Conservation (phyloP, 2,113 vertebrate species). For the Platysternon megacephalum region DNA sequence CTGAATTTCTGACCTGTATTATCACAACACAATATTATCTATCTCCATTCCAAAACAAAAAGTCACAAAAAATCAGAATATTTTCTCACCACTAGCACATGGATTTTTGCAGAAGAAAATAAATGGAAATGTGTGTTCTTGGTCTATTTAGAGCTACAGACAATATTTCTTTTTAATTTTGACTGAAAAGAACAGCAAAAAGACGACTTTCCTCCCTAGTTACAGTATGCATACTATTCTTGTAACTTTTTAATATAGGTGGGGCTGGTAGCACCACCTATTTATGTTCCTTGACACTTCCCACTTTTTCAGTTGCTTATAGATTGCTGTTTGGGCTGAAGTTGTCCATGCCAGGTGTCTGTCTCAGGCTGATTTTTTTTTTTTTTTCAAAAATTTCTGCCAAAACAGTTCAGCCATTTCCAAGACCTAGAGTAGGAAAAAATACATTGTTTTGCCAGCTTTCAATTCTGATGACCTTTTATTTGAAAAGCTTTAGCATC, state of each 20-base stretch:
- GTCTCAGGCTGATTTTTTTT: not conserved
- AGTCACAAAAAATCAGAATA: not conserved
- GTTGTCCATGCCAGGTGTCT: not conserved
- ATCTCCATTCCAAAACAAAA: fast-evolving
- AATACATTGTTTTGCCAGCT: not conserved
- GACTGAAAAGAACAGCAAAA: not conserved
- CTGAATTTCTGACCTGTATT: not conserved
- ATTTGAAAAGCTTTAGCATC: not conserved
- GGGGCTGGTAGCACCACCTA: not conserved
- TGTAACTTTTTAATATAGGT: not conserved
- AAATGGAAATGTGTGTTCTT: not conserved
- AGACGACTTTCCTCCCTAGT: not conserved
- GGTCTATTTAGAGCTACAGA: not conserved
- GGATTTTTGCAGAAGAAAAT: not conserved
- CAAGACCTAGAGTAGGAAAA: not conserved
- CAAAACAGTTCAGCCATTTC: not conserved
- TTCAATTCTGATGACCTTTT: fast-evolving
- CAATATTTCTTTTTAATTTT: not conserved
- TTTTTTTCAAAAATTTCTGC: not conserved
- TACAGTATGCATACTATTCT: not conserved
- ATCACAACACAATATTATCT: fast-evolving
- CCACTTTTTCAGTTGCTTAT: not conserved
- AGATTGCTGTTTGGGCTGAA: not conserved
- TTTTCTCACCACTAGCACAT: not conserved
- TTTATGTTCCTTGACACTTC: not conserved